Evolutionary conservation across 1,140 invertebrate species (phyloP).

Genomic region (Drosophila simulans): DNA sequence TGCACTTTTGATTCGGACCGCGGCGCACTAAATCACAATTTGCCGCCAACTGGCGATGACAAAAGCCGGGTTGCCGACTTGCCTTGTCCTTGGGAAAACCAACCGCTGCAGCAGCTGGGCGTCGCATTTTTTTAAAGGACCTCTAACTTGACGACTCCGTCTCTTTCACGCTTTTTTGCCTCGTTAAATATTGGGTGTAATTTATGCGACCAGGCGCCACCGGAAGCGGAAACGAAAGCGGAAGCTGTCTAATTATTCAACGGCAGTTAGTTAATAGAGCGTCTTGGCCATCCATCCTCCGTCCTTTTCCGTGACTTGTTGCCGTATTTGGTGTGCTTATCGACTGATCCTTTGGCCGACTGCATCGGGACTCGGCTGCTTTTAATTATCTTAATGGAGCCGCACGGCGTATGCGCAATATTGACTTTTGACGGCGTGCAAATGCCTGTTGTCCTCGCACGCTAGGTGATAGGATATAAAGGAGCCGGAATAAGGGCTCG

Average conservation of each 20-base stretch:
- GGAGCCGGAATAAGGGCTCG: conserved; percentile 4
- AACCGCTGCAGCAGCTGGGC: conserved; percentile 36
- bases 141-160: background rate
- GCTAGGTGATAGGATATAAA: conserved; percentile 1
- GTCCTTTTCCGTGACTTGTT: conserved; percentile 12
- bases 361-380: conserved; percentile 24
- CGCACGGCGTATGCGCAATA: conserved; percentile 6
- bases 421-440: conserved; percentile 56
- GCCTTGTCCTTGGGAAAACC: conserved; percentile 19
- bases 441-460: conserved; percentile 21
- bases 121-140: conserved; percentile 17
- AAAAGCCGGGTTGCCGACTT: conserved; percentile 7
- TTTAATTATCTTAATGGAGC: no score
- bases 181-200: conserved; percentile 23
- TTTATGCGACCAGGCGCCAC: conserved; percentile 45
- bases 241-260: conserved; percentile 58
- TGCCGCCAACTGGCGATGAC: conserved; percentile 45
- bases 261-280: conserved; percentile 45
- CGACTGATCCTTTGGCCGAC: conserved; percentile 46
- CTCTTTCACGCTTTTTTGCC: conserved; percentile 13
- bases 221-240: conserved; percentile 48
- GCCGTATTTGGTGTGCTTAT: conserved; percentile 45
- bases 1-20: conserved; percentile 51
- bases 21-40: conserved; percentile 49
- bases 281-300: conserved; percentile 1